These are phyloP conservation scores for Cavia aperea DNA, from an alignment of 2,113 vertebrate genomes.

Conservation along the genomic window DNA sequence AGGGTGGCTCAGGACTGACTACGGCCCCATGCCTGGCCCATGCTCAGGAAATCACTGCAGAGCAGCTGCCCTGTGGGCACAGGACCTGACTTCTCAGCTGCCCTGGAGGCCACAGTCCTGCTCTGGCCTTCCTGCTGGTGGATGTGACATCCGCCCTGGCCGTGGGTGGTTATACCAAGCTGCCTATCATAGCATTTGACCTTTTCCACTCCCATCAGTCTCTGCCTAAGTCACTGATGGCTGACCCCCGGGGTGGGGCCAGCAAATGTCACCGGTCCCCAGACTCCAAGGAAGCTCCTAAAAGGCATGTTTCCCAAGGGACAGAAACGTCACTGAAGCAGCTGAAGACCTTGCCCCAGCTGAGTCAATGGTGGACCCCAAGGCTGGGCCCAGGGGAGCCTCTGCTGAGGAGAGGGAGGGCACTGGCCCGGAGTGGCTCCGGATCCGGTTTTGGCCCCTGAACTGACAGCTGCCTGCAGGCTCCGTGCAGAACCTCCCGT, in stretches of 20 bases:
- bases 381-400: neutral
- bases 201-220: neutral
- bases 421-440: neutral
- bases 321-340: accelerated
- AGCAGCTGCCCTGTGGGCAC: accelerated
- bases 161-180: accelerated
- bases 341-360: too few species aligned
- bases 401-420: neutral
- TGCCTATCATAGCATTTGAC: accelerated
- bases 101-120: slow-evolving; percentile 34
- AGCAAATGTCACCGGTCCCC: neutral
- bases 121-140: neutral
- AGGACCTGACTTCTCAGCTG: neutral
- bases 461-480: slow-evolving; percentile 86
- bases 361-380: neutral
- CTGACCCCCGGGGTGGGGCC: neutral
- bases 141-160: accelerated
- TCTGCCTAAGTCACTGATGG: neutral
- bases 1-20: neutral
- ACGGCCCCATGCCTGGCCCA: accelerated
- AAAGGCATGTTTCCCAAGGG: neutral
- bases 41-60: neutral
- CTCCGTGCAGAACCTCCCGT: slow-evolving; percentile 78
- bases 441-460: slow-evolving; percentile 74
- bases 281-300: neutral